phyloP scores from a whole-genome alignment of 2,113 vertebrate species.

The Boleophthalmus pectinirostris region DNA sequence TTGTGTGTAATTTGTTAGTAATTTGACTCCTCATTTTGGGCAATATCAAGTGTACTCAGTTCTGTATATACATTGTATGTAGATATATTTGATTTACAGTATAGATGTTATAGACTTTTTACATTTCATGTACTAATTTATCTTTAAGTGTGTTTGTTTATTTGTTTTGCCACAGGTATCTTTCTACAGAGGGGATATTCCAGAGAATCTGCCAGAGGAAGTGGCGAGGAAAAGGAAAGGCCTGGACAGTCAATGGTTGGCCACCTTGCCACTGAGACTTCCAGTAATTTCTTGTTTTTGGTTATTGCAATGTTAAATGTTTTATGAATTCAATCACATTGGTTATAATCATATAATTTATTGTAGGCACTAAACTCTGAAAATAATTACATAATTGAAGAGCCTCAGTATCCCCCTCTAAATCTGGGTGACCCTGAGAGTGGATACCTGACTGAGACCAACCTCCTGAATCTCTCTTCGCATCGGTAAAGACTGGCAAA shows the following conservation, averaged over 20 bases:
- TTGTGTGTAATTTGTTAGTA: background rate
- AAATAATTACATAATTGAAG: conserved; percentile 55
- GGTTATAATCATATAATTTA: conserved; percentile 7
- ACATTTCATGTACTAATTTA: no score
- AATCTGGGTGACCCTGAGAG: conserved; percentile 92
- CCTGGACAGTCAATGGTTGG: conserved; percentile 85
- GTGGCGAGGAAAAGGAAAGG: conserved; percentile 83
- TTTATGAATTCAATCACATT: background rate
- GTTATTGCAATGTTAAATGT: background rate
- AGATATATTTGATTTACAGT: no score
- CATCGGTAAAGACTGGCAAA: conserved; percentile 87
- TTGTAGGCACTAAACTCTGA: conserved; percentile 62
- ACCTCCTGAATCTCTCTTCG: conserved; percentile 89
- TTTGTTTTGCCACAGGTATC: conserved; percentile 83
- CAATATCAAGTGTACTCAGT: no score
- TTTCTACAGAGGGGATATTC: conserved; percentile 90
- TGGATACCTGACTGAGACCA: conserved; percentile 91
- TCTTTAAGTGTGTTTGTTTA: no score
- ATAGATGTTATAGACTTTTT: no score
- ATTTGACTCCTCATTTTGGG: no score
- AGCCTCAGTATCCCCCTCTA: conserved; percentile 76
- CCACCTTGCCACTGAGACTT: conserved; percentile 90
- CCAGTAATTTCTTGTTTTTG: conserved; percentile 78
- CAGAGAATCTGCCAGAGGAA: conserved; percentile 82
- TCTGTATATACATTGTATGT: no score